Conservation (phyloP, 2,888 invertebrate species). For the Euzetes globulus region DNA sequence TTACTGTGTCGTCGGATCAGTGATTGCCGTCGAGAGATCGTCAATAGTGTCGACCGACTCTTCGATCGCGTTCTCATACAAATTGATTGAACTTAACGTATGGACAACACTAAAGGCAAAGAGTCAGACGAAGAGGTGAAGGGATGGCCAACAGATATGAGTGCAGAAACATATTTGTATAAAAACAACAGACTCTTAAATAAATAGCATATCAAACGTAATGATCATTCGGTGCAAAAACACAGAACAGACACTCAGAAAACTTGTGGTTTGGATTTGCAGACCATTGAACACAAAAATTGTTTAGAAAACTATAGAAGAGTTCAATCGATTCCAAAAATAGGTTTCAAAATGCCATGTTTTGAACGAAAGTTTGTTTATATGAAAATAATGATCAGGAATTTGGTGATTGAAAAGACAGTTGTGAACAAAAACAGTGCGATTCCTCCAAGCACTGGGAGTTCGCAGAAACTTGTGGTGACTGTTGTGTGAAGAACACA, state of each 20-base stretch:
- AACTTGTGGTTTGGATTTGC: neutral
- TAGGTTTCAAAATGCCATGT: neutral
- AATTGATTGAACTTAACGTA: conserved; percentile 51
- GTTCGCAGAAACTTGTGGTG: neutral
- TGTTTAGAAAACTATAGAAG: neutral
- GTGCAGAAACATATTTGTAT: neutral
- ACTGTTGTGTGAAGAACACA: neutral
- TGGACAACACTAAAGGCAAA: conserved; percentile 47
- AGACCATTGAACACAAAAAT: neutral
- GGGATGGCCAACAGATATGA: neutral
- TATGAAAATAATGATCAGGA: neutral
- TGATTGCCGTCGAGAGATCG: conserved; percentile 51
- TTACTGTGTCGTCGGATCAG: conserved; percentile 54
- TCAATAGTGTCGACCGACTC: conserved; percentile 49
- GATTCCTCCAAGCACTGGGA: too few relatives aligned
- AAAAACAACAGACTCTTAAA: neutral
- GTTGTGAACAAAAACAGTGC: neutral
- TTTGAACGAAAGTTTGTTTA: neutral
- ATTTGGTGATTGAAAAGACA: neutral
- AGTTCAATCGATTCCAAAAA: neutral
- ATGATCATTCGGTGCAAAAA: neutral
- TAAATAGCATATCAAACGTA: neutral
- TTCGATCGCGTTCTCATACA: conserved; percentile 52
- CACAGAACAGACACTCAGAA: neutral
- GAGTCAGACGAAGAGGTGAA: neutral